A percentile compares a stretch with the other conserved stretches of the same genome.
Conservation (phyloP, 2,888 invertebrate genomes). For the Drosophila demipolita region DNA sequence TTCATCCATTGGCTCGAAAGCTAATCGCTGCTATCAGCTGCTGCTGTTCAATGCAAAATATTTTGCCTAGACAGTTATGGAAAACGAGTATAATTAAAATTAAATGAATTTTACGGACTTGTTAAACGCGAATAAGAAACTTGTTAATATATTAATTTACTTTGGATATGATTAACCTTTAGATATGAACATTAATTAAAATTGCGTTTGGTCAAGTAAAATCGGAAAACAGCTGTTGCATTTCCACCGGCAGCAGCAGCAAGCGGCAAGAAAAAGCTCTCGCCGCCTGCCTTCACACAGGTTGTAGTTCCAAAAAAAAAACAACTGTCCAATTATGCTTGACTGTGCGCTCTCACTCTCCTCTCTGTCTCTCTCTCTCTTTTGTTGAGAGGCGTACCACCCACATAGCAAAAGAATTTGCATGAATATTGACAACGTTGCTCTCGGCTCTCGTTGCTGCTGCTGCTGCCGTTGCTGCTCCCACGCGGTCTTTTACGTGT, state of each 20-base stretch:
- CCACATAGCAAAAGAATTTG: constrained; percentile 56
- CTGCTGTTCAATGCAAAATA: constrained; percentile 22
- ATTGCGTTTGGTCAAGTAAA: constrained; percentile 8
- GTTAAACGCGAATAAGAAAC: not conserved
- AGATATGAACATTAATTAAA: not conserved
- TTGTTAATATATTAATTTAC: not conserved
- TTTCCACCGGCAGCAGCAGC: constrained; percentile 24
- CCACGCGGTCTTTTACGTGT: constrained; percentile 39
- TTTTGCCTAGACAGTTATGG: not conserved
- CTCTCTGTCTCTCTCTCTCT: constrained; percentile 2
- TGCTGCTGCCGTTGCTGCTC: constrained; percentile 39
- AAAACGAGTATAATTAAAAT: not conserved
- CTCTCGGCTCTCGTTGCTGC: constrained; percentile 39
- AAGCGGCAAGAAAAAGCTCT: constrained; percentile 19
- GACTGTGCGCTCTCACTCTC: constrained; percentile 11
- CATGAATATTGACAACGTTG: constrained; percentile 48
- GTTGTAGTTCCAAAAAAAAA: constrained; percentile 16
- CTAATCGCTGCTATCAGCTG: not conserved
- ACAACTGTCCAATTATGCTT: constrained; percentile 12
- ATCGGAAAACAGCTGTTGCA: constrained; percentile 39
- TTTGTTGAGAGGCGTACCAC: constrained; percentile 30
- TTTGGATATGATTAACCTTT: not conserved
- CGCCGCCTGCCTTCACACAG: constrained; percentile 35
- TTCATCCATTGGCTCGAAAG: constrained; percentile 5
- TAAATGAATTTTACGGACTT: not conserved